These are phyloP conservation scores for Muscicapa adusta DNA, from an alignment of 2,113 vertebrate species.

Conservation along the genomic window DNA sequence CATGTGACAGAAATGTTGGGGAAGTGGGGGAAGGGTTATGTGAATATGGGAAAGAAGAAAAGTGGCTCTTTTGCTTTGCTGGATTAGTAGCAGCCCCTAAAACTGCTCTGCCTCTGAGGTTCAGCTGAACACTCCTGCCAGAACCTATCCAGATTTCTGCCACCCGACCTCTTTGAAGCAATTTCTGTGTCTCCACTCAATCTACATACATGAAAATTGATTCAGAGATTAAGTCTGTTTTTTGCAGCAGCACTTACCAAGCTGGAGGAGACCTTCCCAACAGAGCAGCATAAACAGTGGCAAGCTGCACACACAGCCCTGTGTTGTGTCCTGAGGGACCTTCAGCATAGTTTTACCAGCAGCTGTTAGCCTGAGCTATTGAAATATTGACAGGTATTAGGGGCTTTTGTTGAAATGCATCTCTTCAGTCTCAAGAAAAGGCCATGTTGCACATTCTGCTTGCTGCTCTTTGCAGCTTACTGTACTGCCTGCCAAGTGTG, in stretches of 20 bases:
- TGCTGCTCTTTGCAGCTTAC: background rate
- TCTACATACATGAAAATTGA: background rate
- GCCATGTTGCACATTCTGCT: background rate
- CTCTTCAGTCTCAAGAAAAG: background rate
- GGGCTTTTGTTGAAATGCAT: background rate
- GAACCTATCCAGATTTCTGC: background rate
- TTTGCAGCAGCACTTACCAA: background rate
- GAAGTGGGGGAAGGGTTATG: background rate
- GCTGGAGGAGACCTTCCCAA: background rate
- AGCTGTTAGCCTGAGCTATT: background rate
- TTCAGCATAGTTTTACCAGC: background rate
- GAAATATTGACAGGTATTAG: background rate
- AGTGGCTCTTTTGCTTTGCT: background rate
- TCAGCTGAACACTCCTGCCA: background rate
- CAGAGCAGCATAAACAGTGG: background rate
- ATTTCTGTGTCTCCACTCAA: background rate
- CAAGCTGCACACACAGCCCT: background rate
- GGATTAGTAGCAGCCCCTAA: background rate
- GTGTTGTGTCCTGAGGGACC: background rate
- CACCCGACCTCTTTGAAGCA: rapidly evolving
- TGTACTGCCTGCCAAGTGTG: background rate
- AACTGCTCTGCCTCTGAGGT: background rate
- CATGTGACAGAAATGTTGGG: background rate
- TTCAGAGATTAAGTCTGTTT: background rate
- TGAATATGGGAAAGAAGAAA: background rate